Conservation (phyloP, 2,797 vertebrate species). For the Mormyrops boulengeri region DNA sequence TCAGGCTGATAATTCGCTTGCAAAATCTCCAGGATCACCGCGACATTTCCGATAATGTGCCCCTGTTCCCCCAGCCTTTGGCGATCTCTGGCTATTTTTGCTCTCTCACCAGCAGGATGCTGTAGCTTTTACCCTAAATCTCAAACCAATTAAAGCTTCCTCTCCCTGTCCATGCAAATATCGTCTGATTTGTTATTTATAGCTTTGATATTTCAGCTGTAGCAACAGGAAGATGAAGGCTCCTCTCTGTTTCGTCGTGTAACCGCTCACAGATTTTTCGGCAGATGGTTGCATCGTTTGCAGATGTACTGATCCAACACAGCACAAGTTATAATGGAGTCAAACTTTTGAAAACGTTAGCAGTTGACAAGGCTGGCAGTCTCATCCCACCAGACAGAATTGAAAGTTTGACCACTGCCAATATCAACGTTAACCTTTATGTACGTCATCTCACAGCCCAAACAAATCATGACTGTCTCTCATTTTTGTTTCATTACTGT, state of each 20-base stretch:
- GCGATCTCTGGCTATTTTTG: background rate
- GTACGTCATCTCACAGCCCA: background rate
- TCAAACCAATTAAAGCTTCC: background rate
- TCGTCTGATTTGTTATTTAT: conserved; percentile 5
- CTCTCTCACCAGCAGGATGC: conserved; percentile 20
- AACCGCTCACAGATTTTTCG: background rate
- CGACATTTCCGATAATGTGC: conserved; percentile 16
- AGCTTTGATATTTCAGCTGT: background rate
- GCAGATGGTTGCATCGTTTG: background rate
- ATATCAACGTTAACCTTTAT: background rate
- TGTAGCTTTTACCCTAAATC: conserved; percentile 24
- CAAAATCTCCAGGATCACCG: background rate
- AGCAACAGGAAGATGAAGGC: background rate
- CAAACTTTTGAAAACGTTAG: background rate
- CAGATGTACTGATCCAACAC: background rate
- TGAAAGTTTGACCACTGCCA: background rate
- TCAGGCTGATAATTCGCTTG: background rate
- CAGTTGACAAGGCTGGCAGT: background rate
- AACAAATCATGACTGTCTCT: background rate
- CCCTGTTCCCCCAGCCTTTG: background rate
- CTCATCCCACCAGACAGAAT: background rate
- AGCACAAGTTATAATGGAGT: background rate
- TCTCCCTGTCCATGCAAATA: conserved; percentile 9
- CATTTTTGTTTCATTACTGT: background rate
- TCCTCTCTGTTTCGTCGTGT: background rate